Base-by-base conservation (phyloP, 2,888 invertebrate species). In the Lucinisca nassula region DNA sequence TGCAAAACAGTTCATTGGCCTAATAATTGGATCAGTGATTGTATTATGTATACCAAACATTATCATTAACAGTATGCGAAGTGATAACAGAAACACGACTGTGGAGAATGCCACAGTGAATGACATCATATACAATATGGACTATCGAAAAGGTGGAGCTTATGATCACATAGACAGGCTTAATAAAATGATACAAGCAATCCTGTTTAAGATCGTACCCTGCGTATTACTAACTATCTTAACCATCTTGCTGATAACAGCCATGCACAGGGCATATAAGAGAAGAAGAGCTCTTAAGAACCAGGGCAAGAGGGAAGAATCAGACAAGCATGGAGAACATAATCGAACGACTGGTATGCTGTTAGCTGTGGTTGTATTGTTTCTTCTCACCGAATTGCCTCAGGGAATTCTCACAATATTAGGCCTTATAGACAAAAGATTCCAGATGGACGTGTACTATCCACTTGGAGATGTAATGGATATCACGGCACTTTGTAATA, bases 121-220 rank as follows among this genome's bases (percentile, higher is more conserved):
- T 98, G 72, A 72, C 24, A 72, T 37, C 12, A 24, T 72, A 12
- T 87, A 87, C 75, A 73, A 82, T 30, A 75, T 82, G 0, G 30
- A 35, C 8, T 87, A 87, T 73, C 82, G 90, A 38, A 75, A 17
- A 32, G 90, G 85, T 17, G 90, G 87, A 75, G 90, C 87, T 40
- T 90, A 78, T 73, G 84, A 79, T 24, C 83, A 85, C 38, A 83
- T 90, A 77, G 87, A 90, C 75, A 87, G 75, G 40, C 78, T 90
- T 17, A 90, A 90, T 70, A 90, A 87, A 81, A 90, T 90, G 98
- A 98, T 99, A 93, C 99, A 99, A 96, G 98, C 98, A 96, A 98
- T 99, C n/a, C 97, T 99, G 88, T 98, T 99, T 93, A 99, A 99
- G 96, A 97, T 99, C 83, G 98, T 99, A 89, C 99, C 99, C 1